phyloP scores from a whole-genome alignment of 1,140 invertebrate genomes.

The Drosophila auraria region DNA sequence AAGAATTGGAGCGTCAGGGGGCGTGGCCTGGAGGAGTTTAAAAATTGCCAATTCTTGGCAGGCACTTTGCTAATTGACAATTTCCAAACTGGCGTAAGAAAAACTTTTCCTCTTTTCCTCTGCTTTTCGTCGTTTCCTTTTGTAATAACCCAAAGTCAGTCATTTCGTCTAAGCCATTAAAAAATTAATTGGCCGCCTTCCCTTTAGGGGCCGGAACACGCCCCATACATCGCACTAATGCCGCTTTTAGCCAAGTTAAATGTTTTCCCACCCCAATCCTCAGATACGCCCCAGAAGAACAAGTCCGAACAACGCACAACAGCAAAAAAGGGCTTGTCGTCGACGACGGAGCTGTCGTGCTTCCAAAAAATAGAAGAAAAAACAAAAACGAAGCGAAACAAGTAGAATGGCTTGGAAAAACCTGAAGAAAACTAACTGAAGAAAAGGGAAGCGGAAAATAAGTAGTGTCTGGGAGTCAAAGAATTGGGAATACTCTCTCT shows the following conservation, averaged over 20 bases:
- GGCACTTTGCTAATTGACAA: slow-evolving; percentile 81
- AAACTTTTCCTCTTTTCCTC: slow-evolving; percentile 39
- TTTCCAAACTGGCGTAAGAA: slow-evolving; percentile 52
- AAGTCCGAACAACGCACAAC: slow-evolving; percentile 24
- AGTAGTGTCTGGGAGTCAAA: background rate
- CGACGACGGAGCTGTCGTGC: slow-evolving; percentile 44
- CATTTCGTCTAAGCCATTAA: slow-evolving; percentile 81
- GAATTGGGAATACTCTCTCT: slow-evolving; percentile 1
- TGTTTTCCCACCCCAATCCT: slow-evolving; percentile 57
- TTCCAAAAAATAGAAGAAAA: slow-evolving; percentile 34
- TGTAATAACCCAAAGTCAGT: slow-evolving; percentile 74
- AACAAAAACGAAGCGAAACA: slow-evolving; percentile 27
- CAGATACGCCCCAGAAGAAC: slow-evolving; percentile 37
- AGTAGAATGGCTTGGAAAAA: slow-evolving; percentile 33
- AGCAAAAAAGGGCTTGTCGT: slow-evolving; percentile 70
- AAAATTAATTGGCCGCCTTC: slow-evolving; percentile 79
- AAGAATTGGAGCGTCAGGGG: background rate
- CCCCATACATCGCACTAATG: slow-evolving; percentile 78
- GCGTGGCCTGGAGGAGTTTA: slow-evolving; percentile 31
- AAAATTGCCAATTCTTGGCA: slow-evolving; percentile 60
- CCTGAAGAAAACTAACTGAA: slow-evolving; percentile 23
- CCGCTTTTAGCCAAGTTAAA: slow-evolving; percentile 70
- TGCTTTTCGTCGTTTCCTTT: slow-evolving; percentile 37
- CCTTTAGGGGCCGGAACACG: slow-evolving; percentile 52
- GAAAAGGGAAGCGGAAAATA: slow-evolving; percentile 2